Conservation (phyloP, 2,797 vertebrate genomes). For the Pseudotriccus pelzelni region DNA sequence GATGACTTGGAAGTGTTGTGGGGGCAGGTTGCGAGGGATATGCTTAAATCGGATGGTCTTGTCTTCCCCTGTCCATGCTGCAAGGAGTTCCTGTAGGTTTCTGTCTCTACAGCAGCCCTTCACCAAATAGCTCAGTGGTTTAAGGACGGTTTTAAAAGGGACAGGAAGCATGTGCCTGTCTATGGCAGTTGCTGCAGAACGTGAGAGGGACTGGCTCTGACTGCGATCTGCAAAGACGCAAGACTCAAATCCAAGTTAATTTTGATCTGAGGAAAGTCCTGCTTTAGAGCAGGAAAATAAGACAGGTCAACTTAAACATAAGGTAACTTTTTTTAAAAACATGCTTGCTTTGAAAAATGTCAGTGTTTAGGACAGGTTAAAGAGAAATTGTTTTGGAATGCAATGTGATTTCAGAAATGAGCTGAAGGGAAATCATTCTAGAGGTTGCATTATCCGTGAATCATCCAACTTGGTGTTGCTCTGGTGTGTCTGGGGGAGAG, state of each 20-base stretch:
- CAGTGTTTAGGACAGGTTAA: neutral
- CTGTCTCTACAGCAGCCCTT: neutral
- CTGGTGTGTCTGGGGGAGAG: neutral
- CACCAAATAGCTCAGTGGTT: neutral
- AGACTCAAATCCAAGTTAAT: neutral
- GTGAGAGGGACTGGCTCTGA: neutral
- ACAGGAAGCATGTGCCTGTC: neutral
- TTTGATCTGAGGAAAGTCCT: neutral
- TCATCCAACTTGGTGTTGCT: accelerated
- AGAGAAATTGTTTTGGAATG: neutral
- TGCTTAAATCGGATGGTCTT: neutral
- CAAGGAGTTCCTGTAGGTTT: neutral
- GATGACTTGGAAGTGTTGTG: neutral
- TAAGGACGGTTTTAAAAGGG: neutral
- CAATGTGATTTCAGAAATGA: accelerated
- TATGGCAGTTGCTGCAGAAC: neutral
- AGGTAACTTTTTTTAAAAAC: neutral
- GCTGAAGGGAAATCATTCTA: neutral
- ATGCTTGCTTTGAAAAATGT: neutral
- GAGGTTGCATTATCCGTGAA: neutral
- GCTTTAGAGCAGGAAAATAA: neutral
- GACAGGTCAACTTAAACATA: neutral
- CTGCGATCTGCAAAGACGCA: neutral
- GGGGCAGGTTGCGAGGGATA: neutral
- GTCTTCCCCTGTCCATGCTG: neutral